Evolutionary conservation across 2,888 invertebrate genomes (phyloP).

Genomic region (Exocentrus adspersus): DNA sequence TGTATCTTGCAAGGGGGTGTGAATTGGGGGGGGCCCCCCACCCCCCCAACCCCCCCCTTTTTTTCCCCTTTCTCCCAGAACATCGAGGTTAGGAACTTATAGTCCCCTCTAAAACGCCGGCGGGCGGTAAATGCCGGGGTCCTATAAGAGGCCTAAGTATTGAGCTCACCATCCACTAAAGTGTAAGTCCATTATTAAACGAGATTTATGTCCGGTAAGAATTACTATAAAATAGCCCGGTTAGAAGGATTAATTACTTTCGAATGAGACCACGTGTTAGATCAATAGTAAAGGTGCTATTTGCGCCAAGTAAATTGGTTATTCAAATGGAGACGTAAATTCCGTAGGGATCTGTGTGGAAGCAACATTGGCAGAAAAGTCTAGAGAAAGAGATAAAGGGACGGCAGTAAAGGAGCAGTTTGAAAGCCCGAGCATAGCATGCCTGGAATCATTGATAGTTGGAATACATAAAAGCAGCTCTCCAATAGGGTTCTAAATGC

Average conservation of each 20-base stretch:
- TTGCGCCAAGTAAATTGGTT: conserved; percentile 41
- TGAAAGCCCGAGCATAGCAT: conserved; percentile 28
- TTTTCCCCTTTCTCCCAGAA: no score
- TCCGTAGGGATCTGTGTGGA: conserved; percentile 28
- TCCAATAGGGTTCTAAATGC: conserved; percentile 32
- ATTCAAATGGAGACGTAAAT: conserved; percentile 40
- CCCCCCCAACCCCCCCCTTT: no score
- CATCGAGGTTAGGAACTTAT: no score
- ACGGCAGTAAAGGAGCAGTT: conserved; percentile 29
- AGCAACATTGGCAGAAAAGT: conserved; percentile 22
- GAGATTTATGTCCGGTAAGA: no score
- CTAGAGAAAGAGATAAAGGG: conserved; percentile 15
- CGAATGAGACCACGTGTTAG: conserved; percentile 27
- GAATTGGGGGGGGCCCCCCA: no score
- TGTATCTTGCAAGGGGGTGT: no score
- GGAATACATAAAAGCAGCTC: conserved; percentile 32
- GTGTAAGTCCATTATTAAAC: no score
- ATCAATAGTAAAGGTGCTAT: conserved; percentile 35
- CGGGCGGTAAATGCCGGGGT: no score
- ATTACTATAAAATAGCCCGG: not conserved
- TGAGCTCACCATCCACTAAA: no score
- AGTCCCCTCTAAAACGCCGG: no score
- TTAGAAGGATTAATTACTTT: conserved; percentile 10
- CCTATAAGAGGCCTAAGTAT: no score
- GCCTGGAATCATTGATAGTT: conserved; percentile 38